A percentile compares a stretch with the other conserved stretches of the same genome.
phyloP scores from a whole-genome alignment of 2,888 invertebrate species.

The Invenusta paracnida region DNA sequence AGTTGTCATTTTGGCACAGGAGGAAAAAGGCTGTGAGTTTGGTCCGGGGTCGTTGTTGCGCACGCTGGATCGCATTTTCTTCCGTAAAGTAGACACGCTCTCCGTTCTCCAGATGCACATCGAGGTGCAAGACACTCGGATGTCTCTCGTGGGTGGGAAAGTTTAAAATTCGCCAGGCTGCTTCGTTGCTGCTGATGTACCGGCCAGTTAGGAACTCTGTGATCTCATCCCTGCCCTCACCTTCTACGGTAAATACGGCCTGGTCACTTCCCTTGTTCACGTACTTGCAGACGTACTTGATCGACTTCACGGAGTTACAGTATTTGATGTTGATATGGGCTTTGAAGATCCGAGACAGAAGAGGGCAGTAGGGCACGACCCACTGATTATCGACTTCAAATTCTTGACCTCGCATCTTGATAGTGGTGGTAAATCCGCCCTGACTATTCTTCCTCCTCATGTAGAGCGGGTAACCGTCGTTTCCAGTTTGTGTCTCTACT shows the following conservation, averaged over 20 bases:
- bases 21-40: constrained; percentile 39
- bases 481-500: constrained; percentile 49
- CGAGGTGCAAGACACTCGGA: constrained; percentile 48
- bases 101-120: constrained; percentile 48
- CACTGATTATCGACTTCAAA: constrained; percentile 38
- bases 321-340: constrained; percentile 52
- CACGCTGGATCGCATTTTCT: not conserved
- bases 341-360: constrained; percentile 50
- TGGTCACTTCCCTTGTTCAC: constrained; percentile 56
- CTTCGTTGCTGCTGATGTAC: constrained; percentile 56
- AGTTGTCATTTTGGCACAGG: constrained; percentile 39
- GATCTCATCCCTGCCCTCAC: constrained; percentile 50
- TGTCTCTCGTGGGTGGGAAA: constrained; percentile 52
- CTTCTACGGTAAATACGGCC: constrained; percentile 40
- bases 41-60: not conserved
- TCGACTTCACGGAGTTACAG: constrained; percentile 59
- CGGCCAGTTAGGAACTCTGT: constrained; percentile 52
- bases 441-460: constrained; percentile 47
- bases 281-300: constrained; percentile 62
- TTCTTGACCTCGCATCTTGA: not conserved
- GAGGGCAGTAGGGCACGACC: constrained; percentile 41
- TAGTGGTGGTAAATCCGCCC: constrained; percentile 39
- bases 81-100: constrained; percentile 47
- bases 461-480: constrained; percentile 56
- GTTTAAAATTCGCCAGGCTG: constrained; percentile 54